Evolutionary conservation across 2,888 invertebrate species (phyloP).

Genomic region (Polylopha cassiicola): DNA sequence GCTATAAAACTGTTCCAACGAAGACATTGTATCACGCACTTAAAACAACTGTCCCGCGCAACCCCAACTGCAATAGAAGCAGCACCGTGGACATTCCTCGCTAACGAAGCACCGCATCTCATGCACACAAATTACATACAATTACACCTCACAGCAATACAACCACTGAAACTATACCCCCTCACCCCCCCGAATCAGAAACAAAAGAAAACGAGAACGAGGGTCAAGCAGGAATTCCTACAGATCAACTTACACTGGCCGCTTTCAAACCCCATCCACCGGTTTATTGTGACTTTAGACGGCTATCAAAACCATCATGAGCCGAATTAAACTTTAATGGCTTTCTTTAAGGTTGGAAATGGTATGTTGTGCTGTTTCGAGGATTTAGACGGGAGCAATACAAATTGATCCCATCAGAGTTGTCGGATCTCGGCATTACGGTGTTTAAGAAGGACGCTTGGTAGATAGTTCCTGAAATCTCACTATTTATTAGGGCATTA

Average conservation of each 20-base stretch:
- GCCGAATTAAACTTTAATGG: constrained; percentile 43
- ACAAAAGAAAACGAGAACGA: constrained; percentile 25
- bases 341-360: constrained; percentile 45
- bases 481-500: constrained; percentile 56
- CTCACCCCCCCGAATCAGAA: constrained; percentile 22
- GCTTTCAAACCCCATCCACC: constrained; percentile 44
- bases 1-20: too few relatives aligned
- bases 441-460: constrained; percentile 32
- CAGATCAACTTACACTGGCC: constrained; percentile 43
- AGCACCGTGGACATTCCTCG: constrained; percentile 31
- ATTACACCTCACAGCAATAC: constrained; percentile 42
- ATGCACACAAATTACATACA: constrained; percentile 56
- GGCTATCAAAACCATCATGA: constrained; percentile 32
- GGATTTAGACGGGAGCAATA: constrained; percentile 52
- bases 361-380: constrained; percentile 30
- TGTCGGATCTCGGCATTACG: constrained; percentile 30
- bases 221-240: constrained; percentile 24
- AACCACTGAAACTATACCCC: constrained; percentile 31
- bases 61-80: too few relatives aligned
- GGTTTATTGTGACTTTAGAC: constrained; percentile 53
- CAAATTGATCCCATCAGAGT: constrained; percentile 53
- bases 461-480: constrained; percentile 49
- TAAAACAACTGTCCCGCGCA: too few relatives aligned
- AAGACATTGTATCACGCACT: constrained; percentile 13
- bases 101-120: constrained; percentile 51